Evolutionary conservation across 2,797 vertebrate species (phyloP).

Genomic region (Danio choprae): DNA sequence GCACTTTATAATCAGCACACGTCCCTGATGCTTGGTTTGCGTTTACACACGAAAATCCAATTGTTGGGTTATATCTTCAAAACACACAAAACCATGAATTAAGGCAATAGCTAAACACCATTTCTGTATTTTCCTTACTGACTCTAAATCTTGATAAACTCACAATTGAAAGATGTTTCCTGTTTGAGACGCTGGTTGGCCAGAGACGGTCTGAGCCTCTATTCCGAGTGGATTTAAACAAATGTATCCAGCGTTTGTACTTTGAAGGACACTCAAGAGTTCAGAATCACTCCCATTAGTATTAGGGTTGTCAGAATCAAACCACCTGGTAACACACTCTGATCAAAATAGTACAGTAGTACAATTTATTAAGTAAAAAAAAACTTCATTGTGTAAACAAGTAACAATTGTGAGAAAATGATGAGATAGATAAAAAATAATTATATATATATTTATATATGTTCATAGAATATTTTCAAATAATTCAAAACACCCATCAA

Average conservation of each 20-base stretch:
- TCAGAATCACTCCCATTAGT: slow-evolving; percentile 64
- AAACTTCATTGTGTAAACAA: background rate
- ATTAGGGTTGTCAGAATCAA: slow-evolving; percentile 63
- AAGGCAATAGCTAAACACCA: no score
- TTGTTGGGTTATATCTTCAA: slow-evolving; percentile 46
- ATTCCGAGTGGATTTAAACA: slow-evolving; percentile 64
- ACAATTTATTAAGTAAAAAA: background rate
- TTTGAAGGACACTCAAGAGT: slow-evolving; percentile 56
- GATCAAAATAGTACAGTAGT: background rate
- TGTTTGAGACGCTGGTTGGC: slow-evolving; percentile 57
- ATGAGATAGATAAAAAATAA: no score
- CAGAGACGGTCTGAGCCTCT: slow-evolving; percentile 64
- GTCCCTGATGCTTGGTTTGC: slow-evolving; percentile 53
- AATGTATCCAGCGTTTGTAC: slow-evolving; percentile 54
- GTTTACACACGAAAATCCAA: slow-evolving; percentile 64
- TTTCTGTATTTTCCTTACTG: no score
- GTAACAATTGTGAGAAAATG: no score
- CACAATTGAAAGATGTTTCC: slow-evolving; percentile 60
- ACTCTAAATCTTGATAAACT: background rate
- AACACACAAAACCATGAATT: no score
- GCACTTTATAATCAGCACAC: slow-evolving; percentile 64
- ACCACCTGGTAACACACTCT: slow-evolving; percentile 65
- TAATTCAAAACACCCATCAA: background rate
- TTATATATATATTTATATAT: no score
- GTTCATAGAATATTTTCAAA: no score